A percentile compares a stretch with the other conserved stretches of the same genome.
Conservation (phyloP, 1,140 invertebrate species). For the Procambarus clarkii region DNA sequence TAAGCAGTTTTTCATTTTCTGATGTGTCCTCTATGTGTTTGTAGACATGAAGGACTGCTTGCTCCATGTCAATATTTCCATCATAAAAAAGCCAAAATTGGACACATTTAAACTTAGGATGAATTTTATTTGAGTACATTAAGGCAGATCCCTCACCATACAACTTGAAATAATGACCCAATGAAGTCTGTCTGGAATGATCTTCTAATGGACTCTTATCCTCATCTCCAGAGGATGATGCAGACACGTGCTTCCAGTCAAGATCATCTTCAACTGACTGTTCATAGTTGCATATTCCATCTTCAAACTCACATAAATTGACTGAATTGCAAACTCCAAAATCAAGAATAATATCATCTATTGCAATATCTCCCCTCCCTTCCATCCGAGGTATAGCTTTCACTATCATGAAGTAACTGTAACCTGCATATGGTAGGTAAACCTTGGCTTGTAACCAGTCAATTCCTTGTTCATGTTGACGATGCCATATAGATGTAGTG, state of each 20-base stretch:
- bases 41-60: slow-evolving; percentile 27
- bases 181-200: slow-evolving; percentile 33
- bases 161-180: slow-evolving; percentile 46
- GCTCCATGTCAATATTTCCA: not conserved
- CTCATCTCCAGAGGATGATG: not conserved
- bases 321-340: slow-evolving; percentile 13
- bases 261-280: slow-evolving; percentile 46
- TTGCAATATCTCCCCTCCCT: slow-evolving; percentile 55
- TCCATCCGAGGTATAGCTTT: not conserved
- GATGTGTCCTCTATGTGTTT: not conserved
- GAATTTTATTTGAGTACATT: slow-evolving; percentile 38
- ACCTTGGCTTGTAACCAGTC: slow-evolving; percentile 49
- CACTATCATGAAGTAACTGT: slow-evolving; percentile 5
- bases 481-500: slow-evolving; percentile 12
- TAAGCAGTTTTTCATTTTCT: slow-evolving; percentile 12
- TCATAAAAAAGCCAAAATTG: slow-evolving; percentile 48
- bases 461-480: slow-evolving; percentile 44
- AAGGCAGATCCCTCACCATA: slow-evolving; percentile 15
- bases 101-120: slow-evolving; percentile 49
- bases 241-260: slow-evolving; percentile 36
- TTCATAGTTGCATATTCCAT: slow-evolving; percentile 35
- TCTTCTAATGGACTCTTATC: slow-evolving; percentile 25
- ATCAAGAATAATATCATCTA: slow-evolving; percentile 60
- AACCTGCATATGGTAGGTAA: not conserved
- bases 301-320: slow-evolving; percentile 53